Base-by-base conservation (phyloP, 2,888 invertebrate genomes). In the Strigamia crassipes region DNA sequence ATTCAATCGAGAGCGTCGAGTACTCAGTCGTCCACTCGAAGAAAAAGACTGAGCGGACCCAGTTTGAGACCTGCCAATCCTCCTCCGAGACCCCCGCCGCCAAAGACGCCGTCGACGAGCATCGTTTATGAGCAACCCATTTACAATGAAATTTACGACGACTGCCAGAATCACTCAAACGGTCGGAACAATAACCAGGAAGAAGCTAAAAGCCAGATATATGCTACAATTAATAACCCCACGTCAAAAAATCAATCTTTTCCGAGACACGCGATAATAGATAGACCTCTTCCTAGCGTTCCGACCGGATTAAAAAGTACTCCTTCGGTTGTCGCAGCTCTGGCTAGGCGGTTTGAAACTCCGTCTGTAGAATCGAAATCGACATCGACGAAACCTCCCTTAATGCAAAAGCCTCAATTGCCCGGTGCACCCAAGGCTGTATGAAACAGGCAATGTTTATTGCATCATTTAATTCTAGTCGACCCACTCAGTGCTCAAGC, bases 21-120 rank as follows among this genome's bases (percentile, higher is more conserved):
- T 6, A 87, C 88, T 0, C 90, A 79, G 46, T 78, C 78, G 0
- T 95, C 95, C 0, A 94, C 95, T 94, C 89, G 95, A 0, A 88
- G 88, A 0, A 92, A 92, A 23, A 89, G 96, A 80, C 95, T 95
- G 0, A 90, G 95, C 83, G 92, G 94, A 8, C 92, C 92, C 0
- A 93, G 93, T 0, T 94, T 94, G 93, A 73, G 95, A 51, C 94
- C 94, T 0, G 94, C 82, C 15, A 84, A 86, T 2, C 89, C 89
- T 0, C 88, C 90, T 15, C 88, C 87, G 0, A 85, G 85, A 9
- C 86, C 86, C 4, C 86, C 89, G 27, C 85, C 86, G 0, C 86
- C 88, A 86, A 51, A 21, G 27, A 34, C 61, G 38, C 18, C 80
- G 6, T 61, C 78, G n/a, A 27, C 21, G 8, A 51, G 73, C 51